These are phyloP conservation scores for Mongoloraphidia duomilia DNA, from an alignment of 2,888 invertebrate species.

Conservation along the genomic window DNA sequence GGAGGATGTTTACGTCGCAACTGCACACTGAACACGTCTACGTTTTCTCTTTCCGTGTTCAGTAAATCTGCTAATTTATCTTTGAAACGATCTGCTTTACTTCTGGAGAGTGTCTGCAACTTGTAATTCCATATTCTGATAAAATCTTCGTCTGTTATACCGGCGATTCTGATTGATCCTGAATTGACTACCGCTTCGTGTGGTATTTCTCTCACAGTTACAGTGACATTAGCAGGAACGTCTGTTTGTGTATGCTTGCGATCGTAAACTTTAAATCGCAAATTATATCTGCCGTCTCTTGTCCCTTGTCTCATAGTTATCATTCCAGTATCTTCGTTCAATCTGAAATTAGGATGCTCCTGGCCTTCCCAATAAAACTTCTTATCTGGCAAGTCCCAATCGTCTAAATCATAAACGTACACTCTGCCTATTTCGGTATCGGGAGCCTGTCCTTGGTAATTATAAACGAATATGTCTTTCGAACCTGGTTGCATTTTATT, in stretches of 20 bases:
- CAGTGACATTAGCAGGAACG: slow-evolving; percentile 91
- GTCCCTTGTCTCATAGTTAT: slow-evolving; percentile 91
- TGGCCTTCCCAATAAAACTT: slow-evolving; percentile 88
- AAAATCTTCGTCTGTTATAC: slow-evolving; percentile 92
- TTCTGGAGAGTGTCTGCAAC: slow-evolving; percentile 67
- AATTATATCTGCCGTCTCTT: slow-evolving; percentile 69
- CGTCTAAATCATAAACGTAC: slow-evolving; percentile 93
- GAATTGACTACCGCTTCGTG: slow-evolving; percentile 93
- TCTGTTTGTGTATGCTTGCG: slow-evolving; percentile 89
- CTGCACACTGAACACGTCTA: slow-evolving; percentile 95
- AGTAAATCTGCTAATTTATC: slow-evolving; percentile 77
- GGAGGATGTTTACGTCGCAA: slow-evolving; percentile 73
- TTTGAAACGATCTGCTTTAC: slow-evolving; percentile 79
- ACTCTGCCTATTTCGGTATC: slow-evolving; percentile 88
- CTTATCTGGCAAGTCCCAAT: slow-evolving; percentile 97
- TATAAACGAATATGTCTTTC: slow-evolving; percentile 94
- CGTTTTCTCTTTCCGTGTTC: slow-evolving; percentile 73
- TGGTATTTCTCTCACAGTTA: slow-evolving; percentile 85
- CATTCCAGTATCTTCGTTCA: slow-evolving; percentile 88
- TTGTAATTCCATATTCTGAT: slow-evolving; percentile 89
- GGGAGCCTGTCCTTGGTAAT: slow-evolving; percentile 78
- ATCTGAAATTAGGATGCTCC: slow-evolving; percentile 74
- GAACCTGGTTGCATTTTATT: slow-evolving; percentile 97
- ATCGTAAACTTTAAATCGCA: slow-evolving; percentile 80
- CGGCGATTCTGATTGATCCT: slow-evolving; percentile 83